phyloP scores from a whole-genome alignment of 2,888 invertebrate species.

The Podabrus alpinus region DNA sequence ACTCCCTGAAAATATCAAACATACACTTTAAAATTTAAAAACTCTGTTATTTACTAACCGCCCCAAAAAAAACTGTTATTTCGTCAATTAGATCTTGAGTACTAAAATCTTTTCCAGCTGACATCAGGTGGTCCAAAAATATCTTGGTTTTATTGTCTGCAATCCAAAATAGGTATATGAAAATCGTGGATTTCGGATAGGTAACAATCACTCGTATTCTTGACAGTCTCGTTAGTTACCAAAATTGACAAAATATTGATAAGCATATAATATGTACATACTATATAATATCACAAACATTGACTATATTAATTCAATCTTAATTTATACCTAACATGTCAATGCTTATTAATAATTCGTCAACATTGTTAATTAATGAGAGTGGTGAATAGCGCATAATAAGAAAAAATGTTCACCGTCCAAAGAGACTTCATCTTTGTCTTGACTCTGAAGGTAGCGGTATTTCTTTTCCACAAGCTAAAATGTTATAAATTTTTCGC shows the following conservation, averaged over 20 bases:
- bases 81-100: constrained; percentile 63
- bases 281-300: no score
- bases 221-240: no score
- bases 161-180: no score
- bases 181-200: no score
- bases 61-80: constrained; percentile 61
- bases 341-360: no score
- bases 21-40: neutral
- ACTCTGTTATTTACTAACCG: constrained; percentile 47
- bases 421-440: neutral
- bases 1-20: constrained; percentile 46
- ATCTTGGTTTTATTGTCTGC: constrained; percentile 52
- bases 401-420: neutral
- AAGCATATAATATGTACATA: no score
- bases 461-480: constrained; percentile 11
- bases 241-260: no score
- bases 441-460: constrained; percentile 5
- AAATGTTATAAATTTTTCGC: neutral
- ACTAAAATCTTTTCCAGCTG: constrained; percentile 58
- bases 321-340: no score
- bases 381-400: no score
- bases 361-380: no score
- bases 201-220: no score
- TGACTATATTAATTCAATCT: no score
- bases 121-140: constrained; percentile 58